These are phyloP conservation scores for Melitaea athalia DNA, from an alignment of 2,888 invertebrate species.

Conservation along the genomic window DNA sequence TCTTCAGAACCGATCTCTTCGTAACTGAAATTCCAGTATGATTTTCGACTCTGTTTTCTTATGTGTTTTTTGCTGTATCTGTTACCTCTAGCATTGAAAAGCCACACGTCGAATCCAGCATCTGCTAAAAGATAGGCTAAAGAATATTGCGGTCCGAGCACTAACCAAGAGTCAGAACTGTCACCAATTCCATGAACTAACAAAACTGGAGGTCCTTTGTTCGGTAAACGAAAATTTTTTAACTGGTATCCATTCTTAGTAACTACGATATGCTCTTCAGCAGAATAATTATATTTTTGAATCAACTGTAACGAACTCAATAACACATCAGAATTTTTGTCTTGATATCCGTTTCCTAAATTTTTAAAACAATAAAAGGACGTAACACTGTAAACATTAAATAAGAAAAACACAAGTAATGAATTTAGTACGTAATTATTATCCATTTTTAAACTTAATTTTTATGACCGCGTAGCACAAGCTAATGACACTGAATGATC, in stretches of 20 bases:
- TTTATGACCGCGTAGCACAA: slow-evolving; percentile 31
- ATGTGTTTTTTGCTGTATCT: slow-evolving; percentile 65
- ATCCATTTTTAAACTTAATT: slow-evolving; percentile 32
- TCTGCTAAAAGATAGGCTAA: slow-evolving; percentile 62
- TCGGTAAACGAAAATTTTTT: slow-evolving; percentile 60
- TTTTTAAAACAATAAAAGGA: slow-evolving; percentile 6
- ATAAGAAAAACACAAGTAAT: slow-evolving; percentile 13
- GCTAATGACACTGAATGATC: slow-evolving; percentile 40
- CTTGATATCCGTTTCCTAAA: slow-evolving; percentile 12
- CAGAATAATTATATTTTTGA: slow-evolving; percentile 55
- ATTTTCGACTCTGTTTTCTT: slow-evolving; percentile 50
- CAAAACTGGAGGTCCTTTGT: slow-evolving; percentile 63
- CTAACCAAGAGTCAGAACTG: slow-evolving; percentile 71
- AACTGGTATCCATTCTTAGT: slow-evolving; percentile 68
- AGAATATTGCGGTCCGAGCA: slow-evolving; percentile 62
- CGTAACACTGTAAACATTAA: slow-evolving; percentile 7
- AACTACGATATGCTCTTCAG: slow-evolving; percentile 57
- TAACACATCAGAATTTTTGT: slow-evolving; percentile 55
- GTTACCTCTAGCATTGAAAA: slow-evolving; percentile 70
- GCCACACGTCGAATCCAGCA: slow-evolving; percentile 68
- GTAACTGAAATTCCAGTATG: slow-evolving; percentile 70
- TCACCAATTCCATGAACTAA: slow-evolving; percentile 70
- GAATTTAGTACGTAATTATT: slow-evolving; percentile 14
- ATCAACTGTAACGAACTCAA: slow-evolving; percentile 65
- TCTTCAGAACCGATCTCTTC: slow-evolving; percentile 73